Percentiles rank a stretch among this genome's conserved stretches.
Conservation (phyloP, 2,113 vertebrate species). For the Naja naja region DNA sequence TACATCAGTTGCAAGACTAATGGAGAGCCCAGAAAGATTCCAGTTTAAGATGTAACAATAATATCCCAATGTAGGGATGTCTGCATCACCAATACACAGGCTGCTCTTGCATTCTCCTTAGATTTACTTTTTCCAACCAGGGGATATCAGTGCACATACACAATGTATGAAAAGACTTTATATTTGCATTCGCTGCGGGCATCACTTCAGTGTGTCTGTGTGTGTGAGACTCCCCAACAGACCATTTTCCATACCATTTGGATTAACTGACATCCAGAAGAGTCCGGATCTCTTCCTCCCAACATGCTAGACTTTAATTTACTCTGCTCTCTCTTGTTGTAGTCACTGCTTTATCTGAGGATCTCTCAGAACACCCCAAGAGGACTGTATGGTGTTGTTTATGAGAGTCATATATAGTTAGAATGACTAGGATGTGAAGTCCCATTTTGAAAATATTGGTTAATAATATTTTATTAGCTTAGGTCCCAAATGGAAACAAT, state of each 20-base stretch:
- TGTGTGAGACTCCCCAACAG: background rate
- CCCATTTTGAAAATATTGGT: slow-evolving; percentile 1
- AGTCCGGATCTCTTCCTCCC: background rate
- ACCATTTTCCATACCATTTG: background rate
- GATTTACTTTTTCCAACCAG: background rate
- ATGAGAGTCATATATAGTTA: slow-evolving; percentile 11
- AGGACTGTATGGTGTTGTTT: background rate
- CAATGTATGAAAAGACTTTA: background rate
- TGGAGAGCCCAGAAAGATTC: background rate
- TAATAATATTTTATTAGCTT: slow-evolving; percentile 41
- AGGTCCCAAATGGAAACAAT: slow-evolving; percentile 31
- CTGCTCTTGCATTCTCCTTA: background rate
- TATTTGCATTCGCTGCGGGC: background rate
- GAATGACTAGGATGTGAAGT: background rate
- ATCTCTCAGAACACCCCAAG: background rate
- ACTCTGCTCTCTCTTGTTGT: background rate
- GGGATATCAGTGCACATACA: background rate
- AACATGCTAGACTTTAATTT: background rate
- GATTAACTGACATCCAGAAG: background rate
- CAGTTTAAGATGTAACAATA: background rate
- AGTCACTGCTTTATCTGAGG: background rate
- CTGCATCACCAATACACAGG: background rate
- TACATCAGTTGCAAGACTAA: background rate
- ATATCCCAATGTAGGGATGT: background rate
- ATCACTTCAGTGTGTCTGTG: background rate